Evolutionary conservation across 2,888 invertebrate genomes (phyloP).

Genomic region (Drosophila conformis): DNA sequence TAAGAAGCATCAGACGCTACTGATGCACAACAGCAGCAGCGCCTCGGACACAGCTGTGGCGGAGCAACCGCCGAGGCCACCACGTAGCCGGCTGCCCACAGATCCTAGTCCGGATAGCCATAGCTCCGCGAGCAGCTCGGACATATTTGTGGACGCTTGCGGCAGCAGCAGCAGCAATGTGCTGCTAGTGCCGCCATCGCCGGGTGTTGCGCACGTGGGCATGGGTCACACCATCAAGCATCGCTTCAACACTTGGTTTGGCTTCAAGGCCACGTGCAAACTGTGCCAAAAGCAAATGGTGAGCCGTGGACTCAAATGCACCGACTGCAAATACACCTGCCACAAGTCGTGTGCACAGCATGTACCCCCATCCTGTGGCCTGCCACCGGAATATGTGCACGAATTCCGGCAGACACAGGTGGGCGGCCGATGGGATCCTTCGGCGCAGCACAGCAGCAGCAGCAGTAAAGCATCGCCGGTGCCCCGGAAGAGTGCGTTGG

Average conservation of each 20-base stretch:
- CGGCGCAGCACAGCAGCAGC: slow-evolving; percentile 43
- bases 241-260: slow-evolving; percentile 94
- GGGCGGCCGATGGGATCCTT: slow-evolving; percentile 48
- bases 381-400: slow-evolving; percentile 93
- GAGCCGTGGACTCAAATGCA: slow-evolving; percentile 93
- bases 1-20: slow-evolving; percentile 89
- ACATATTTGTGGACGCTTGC: slow-evolving; percentile 76
- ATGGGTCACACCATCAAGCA: slow-evolving; percentile 97
- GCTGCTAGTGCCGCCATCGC: slow-evolving; percentile 87
- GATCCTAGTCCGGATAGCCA: slow-evolving; percentile 85
- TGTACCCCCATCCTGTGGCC: slow-evolving; percentile 96
- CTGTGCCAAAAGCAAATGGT: slow-evolving; percentile 95
- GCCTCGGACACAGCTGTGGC: slow-evolving; percentile 32
- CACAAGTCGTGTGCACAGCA: slow-evolving; percentile 93
- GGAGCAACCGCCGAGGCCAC: slow-evolving; percentile 63
- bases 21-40: slow-evolving; percentile 61
- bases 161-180: slow-evolving; percentile 75
- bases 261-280: slow-evolving; percentile 95
- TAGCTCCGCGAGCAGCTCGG: slow-evolving; percentile 83
- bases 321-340: slow-evolving; percentile 95
- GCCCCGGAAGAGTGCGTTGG: slow-evolving; percentile 71
- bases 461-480: slow-evolving; percentile 84
- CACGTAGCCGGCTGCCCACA: slow-evolving; percentile 83
- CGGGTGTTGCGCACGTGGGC: slow-evolving; percentile 91
- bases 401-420: slow-evolving; percentile 91